phyloP scores from a whole-genome alignment of 2,113 vertebrate genomes.

The Mustela nigripes region DNA sequence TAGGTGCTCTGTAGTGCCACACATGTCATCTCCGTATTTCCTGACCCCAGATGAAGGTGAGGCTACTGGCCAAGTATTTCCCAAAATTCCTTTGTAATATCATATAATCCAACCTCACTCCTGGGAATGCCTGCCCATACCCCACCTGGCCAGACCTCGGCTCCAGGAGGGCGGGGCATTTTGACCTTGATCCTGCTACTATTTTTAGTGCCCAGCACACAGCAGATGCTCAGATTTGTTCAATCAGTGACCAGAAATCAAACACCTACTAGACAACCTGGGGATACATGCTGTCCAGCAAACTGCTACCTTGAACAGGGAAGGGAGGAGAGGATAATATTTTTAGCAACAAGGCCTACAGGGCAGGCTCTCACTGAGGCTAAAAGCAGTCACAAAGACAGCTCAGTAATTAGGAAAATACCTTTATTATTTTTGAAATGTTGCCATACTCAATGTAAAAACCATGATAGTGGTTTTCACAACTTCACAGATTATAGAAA shows the following conservation, averaged over 20 bases:
- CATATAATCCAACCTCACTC: background rate
- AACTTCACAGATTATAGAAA: slow-evolving; percentile 73
- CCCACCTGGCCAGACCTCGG: background rate
- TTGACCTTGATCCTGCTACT: background rate
- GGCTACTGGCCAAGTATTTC: background rate
- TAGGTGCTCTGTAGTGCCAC: background rate
- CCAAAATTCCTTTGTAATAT: background rate
- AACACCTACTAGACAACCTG: background rate
- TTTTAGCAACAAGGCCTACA: background rate
- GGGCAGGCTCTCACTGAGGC: background rate
- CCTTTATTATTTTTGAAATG: slow-evolving; percentile 79
- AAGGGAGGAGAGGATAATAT: background rate
- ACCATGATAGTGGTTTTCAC: slow-evolving; percentile 43
- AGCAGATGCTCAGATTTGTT: background rate
- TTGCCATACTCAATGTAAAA: slow-evolving; percentile 63
- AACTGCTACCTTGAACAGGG: background rate
- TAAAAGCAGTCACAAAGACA: background rate
- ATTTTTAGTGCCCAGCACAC: background rate
- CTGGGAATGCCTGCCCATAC: background rate
- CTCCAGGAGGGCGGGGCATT: background rate
- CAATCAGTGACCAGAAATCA: background rate
- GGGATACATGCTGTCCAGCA: background rate
- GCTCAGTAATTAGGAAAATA: slow-evolving; percentile 70
- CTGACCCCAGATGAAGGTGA: background rate
- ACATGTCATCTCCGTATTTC: background rate